A percentile compares a stretch with the other conserved stretches of the same genome.
Conservation (phyloP, 2,797 vertebrate genomes). For the Clarias pachynema region DNA sequence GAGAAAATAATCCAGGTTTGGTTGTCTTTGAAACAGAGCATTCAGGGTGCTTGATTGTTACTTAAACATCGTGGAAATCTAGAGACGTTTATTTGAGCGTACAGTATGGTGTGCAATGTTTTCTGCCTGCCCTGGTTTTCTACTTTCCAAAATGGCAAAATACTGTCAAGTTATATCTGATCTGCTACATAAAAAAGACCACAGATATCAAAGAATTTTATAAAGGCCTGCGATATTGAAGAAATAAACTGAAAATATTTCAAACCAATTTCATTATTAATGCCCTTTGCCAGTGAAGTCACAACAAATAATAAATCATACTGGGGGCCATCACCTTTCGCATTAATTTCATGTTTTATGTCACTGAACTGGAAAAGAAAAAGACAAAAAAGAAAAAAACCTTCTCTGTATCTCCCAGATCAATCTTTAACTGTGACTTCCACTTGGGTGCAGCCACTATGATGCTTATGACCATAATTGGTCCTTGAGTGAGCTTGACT, state of each 20-base stretch:
- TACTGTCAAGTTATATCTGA: constrained; percentile 9
- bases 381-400: constrained; percentile 1
- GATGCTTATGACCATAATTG: constrained; percentile 62
- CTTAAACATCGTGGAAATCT: not conserved
- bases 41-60: not conserved
- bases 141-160: not conserved
- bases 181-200: not conserved
- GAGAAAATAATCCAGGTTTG: not conserved
- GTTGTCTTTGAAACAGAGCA: not conserved
- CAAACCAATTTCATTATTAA: constrained; percentile 47
- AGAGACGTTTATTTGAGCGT: not conserved
- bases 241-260: constrained; percentile 38
- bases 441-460: constrained; percentile 56
- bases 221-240: constrained; percentile 29
- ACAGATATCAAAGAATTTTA: not conserved
- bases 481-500: constrained; percentile 61
- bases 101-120: not conserved
- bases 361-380: constrained; percentile 56
- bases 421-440: constrained; percentile 52
- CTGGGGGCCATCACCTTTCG: constrained; percentile 54
- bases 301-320: constrained; percentile 62
- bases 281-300: constrained; percentile 49
- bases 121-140: not conserved
- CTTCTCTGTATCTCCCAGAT: constrained; percentile 34
- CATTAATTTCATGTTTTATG: constrained; percentile 59